Base-by-base conservation (phyloP, 2,888 invertebrate species). In the Mythimna vitellina region DNA sequence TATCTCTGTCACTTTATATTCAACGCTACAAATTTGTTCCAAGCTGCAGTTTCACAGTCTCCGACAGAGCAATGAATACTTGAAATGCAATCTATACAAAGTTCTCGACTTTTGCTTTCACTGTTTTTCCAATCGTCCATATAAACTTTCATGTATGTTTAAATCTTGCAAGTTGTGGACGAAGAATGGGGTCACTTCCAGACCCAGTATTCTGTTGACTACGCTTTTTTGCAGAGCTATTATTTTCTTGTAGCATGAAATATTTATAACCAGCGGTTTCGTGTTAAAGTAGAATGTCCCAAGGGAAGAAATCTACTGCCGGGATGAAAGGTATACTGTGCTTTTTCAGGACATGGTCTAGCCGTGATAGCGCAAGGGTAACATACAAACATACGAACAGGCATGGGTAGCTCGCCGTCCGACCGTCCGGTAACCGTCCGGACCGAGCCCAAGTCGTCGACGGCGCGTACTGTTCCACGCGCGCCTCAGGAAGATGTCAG, bases 11-110 rank as follows among this genome's bases (percentile, higher is more conserved):
- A 65, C 74, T 68, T 76, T 62, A 78, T 65, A 67, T 64, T 64
- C 63, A 60, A 65, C 38, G 81, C 51, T 14, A 68, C 56, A 54
- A 67, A 58, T 78, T 64, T 76, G 64, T 76, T 81, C 67, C 42
- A 38, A 64, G 68, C 61, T 78, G 69, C 68, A 74, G 57, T 66
- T 76, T 78, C 76, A 65, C 69, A 54, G 77, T 69, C 20, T 65
- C 49, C 65, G 65, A 81, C 77, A 66, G 17, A 58, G 60, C 63
- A 81, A 79, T 78, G 81, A 76, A 81, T 78, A 78, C 78, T 81
- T 81, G 77, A 78, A 76, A 81, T 76, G 77, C 77, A 81, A 81
- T 81, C 76, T 65, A 53, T 81, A 64, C 64, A 14, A 68, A 76
- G 76, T 80, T 80, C 81, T 76, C 29, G 68, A 68, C 29, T 76